Evolutionary conservation across 2,113 vertebrate species (phyloP).

Genomic region (Odontophorus gujanensis): DNA sequence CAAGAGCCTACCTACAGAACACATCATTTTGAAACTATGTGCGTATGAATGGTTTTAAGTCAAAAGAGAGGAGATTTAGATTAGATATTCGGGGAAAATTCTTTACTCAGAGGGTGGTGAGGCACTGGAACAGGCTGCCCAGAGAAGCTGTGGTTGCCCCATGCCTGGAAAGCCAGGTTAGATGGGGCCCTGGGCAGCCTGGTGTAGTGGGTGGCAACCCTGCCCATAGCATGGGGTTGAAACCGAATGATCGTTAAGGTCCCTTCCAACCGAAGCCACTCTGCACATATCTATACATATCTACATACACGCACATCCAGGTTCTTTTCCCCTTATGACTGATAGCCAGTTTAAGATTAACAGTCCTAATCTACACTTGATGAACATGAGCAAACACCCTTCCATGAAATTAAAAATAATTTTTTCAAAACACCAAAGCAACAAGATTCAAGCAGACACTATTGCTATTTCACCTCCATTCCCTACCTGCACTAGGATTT

Average conservation of each 20-base stretch:
- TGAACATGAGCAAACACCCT: not conserved
- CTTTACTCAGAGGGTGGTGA: not conserved
- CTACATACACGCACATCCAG: not conserved
- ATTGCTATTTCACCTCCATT: not conserved
- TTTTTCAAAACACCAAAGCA: not conserved
- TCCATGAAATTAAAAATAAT: not conserved
- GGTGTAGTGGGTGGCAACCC: not conserved
- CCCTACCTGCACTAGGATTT: not conserved
- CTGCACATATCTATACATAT: not conserved
- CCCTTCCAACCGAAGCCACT: not conserved
- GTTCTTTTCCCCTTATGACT: not conserved
- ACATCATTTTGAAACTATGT: not conserved
- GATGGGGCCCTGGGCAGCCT: not conserved
- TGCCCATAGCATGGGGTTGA: not conserved
- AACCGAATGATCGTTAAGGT: not conserved
- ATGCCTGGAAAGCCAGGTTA: not conserved
- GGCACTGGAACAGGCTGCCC: not conserved
- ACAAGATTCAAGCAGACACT: not conserved
- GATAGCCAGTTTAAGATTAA: not conserved
- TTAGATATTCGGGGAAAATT: not conserved
- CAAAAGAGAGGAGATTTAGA: not conserved
- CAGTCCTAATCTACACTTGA: not conserved
- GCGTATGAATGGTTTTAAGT: not conserved
- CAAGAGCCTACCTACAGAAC: not conserved
- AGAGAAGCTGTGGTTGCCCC: not conserved